Conservation (phyloP, 1,140 invertebrate genomes). For the Chrysomallon squamiferum region DNA sequence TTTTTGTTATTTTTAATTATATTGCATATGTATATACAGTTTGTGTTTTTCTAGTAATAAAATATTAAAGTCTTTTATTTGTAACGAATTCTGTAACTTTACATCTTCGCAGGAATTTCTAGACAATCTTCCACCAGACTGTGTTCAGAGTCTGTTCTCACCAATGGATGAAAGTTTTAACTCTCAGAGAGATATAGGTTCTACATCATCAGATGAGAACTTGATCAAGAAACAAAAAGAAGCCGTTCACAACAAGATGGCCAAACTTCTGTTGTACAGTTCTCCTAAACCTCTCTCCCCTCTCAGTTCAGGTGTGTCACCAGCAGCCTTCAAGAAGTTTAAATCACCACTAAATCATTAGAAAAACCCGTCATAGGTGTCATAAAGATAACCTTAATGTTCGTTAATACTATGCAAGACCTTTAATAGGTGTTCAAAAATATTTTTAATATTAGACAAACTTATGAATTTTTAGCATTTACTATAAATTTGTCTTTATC, state of each 20-base stretch:
- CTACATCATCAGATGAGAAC: neutral
- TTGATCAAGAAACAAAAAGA: slow-evolving; percentile 10
- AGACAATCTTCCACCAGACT: neutral
- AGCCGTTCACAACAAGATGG: slow-evolving; percentile 19
- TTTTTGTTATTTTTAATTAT: too few species aligned
- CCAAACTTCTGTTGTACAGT: slow-evolving; percentile 21
- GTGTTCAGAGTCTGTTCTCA: slow-evolving; percentile 1
- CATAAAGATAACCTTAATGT: too few species aligned
- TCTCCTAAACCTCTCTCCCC: slow-evolving; percentile 27
- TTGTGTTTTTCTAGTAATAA: too few species aligned
- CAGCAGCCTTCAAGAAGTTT: slow-evolving; percentile 21
- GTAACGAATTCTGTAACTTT: too few species aligned
- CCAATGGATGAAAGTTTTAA: slow-evolving; percentile 5
- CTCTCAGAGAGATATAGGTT: neutral
- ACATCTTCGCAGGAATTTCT: neutral
- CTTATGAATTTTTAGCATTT: too few species aligned
- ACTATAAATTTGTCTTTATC: too few species aligned
- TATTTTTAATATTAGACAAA: too few species aligned
- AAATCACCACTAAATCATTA: slow-evolving; percentile 16
- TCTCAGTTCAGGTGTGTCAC: slow-evolving; percentile 13
- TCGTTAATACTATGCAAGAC: too few species aligned
- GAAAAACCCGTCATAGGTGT: neutral
- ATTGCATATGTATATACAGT: too few species aligned
- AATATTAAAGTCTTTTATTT: too few species aligned
- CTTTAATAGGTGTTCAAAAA: too few species aligned